phyloP scores from a whole-genome alignment of 2,113 vertebrate species.

The Plestiodon gilberti region DNA sequence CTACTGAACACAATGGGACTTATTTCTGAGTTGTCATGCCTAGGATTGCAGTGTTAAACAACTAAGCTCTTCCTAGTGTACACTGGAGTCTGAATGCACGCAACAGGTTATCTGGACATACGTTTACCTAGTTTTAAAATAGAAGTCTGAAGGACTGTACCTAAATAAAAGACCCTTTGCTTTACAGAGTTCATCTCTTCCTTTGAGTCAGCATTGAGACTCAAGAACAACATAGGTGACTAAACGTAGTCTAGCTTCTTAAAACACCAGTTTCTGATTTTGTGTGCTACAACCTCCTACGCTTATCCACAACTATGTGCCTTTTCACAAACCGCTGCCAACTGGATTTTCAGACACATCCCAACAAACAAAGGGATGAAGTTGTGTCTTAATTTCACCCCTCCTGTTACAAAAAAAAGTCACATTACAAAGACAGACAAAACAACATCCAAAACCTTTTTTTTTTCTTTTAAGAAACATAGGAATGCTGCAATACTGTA shows the following conservation, averaged over 20 bases:
- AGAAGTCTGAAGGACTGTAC: neutral
- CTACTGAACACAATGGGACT: no score
- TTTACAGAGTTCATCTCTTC: neutral
- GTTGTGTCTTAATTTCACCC: neutral
- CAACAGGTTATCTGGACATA: neutral
- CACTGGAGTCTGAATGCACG: neutral
- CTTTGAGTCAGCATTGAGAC: conserved; percentile 12
- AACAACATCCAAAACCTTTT: neutral
- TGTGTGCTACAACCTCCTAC: neutral
- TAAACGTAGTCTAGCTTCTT: conserved; percentile 14
- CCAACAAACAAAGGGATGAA: conserved; percentile 15
- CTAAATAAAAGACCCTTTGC: neutral
- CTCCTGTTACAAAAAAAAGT: neutral
- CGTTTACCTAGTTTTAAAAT: neutral
- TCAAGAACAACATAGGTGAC: conserved; percentile 19
- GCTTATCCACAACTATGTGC: conserved; percentile 44
- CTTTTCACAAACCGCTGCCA: conserved; percentile 16
- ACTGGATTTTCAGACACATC: conserved; percentile 38
- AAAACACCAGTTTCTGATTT: neutral
- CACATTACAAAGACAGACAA: conserved; percentile 25
- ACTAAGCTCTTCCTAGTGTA: neutral
- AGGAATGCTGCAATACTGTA: neutral
- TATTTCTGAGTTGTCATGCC: no score
- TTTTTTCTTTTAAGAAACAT: neutral
- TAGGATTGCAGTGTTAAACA: neutral